phyloP scores from a whole-genome alignment of 2,888 invertebrate species.

The Phyllotreta cruciferae region DNA sequence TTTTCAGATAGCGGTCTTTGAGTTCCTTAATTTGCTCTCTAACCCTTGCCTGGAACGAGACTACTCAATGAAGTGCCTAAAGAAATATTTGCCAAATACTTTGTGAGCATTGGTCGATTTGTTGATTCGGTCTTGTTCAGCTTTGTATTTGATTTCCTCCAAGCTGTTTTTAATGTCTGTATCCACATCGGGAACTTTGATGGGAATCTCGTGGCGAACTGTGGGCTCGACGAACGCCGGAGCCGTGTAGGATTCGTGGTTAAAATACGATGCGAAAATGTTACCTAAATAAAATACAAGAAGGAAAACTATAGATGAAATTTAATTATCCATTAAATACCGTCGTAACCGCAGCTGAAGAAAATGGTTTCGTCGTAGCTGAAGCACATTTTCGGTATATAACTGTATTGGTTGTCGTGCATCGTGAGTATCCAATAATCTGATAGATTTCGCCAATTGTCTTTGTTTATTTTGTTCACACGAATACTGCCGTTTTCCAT shows the following conservation, averaged over 20 bases:
- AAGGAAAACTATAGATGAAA: background rate
- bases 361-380: constrained; percentile 67
- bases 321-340: constrained; percentile 13
- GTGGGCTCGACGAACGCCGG: constrained; percentile 29
- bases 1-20: constrained; percentile 59
- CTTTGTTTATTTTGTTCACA: constrained; percentile 62
- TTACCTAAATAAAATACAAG: constrained; percentile 57
- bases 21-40: constrained; percentile 64
- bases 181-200: constrained; percentile 56
- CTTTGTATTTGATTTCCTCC: constrained; percentile 75
- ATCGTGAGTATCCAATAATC: constrained; percentile 75
- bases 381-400: constrained; percentile 69
- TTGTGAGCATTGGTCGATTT: constrained; percentile 68
- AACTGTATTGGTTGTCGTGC: constrained; percentile 78
- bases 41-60: constrained; percentile 32
- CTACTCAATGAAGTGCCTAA: background rate
- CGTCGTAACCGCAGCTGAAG: constrained; percentile 64
- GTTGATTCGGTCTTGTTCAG: constrained; percentile 69
- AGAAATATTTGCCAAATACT: constrained; percentile 16
- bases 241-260: constrained; percentile 58
- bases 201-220: constrained; percentile 20
- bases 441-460: constrained; percentile 64
- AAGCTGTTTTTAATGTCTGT: constrained; percentile 59
- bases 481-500: constrained; percentile 69
- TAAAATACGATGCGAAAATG: constrained; percentile 73